Evolutionary conservation across 2,888 invertebrate species (phyloP), one percentile per base, ranked within the genome.

Genomic region (Dorcus hopei): DNA sequence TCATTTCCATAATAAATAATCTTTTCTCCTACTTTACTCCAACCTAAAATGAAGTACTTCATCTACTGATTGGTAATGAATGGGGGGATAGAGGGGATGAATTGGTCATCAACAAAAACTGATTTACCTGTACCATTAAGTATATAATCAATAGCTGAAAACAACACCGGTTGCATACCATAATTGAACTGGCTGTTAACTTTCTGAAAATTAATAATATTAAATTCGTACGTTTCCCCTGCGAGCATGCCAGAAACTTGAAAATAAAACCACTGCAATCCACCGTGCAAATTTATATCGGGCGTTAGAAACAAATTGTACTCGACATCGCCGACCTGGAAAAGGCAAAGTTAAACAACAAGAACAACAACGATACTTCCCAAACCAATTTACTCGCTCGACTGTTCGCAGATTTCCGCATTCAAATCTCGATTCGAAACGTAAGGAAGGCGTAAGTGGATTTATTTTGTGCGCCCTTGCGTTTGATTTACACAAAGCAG

Each of bases 231-330:
- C 0, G 86, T 82, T 1, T 83, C 78, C 3, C 82, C 80, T 56
- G 83, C 83, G 54, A 87, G 83, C 87, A 91, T 92, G 75, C 90
- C 88, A 42, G 85, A 83, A n/a, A 94, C 88, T 79, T 92, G 89
- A 73, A 94, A 94, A 79, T 94, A 95, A 79, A 94, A 94, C 94
- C 94, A 94, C 72, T 93, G 92, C 73, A 89, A 89, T 63, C 93
- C 88, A 59, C 85, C 85, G 19, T 82, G 83, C 2, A 91, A 88
- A 78, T 93, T 92, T 47, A 93, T 87, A 74, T 94, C 94, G 1
- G 93, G 90, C 77, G 87, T 89, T 61, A 94, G 78, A 60, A 93
- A 86, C 61, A 95, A 80, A 74, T 94, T 92, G 75, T 94, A 94
- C 72, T 93, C 93, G 71, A 83, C 81, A 48, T 84, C 81, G 65